Conservation (phyloP, 2,888 invertebrate genomes). For the Ochropleura leucogaster region DNA sequence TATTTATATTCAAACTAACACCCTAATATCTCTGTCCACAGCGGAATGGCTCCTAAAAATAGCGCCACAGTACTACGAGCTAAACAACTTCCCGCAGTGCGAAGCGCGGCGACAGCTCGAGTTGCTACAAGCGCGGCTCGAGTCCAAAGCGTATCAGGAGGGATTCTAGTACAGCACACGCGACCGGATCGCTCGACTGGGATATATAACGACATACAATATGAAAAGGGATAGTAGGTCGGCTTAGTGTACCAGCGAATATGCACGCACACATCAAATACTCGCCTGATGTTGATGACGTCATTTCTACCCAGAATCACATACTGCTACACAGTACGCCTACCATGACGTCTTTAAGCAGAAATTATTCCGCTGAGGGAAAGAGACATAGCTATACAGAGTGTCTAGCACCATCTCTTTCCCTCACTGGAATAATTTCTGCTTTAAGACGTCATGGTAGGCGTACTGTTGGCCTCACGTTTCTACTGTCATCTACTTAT, state of each 20-base stretch:
- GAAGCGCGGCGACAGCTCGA: conserved; percentile 98
- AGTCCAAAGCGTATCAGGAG: conserved; percentile 96
- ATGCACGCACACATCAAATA: not conserved
- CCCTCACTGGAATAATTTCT: no score
- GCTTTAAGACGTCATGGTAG: no score
- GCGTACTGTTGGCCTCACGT: no score
- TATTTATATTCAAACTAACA: not conserved
- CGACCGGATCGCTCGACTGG: not conserved
- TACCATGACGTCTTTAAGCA: no score
- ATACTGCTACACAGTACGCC: no score
- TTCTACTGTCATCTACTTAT: no score
- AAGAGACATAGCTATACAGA: no score
- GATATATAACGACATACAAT: not conserved
- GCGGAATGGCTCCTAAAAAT: conserved; percentile 98
- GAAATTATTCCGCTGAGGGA: no score
- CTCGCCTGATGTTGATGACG: not conserved
- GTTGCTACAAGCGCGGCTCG: conserved; percentile 95
- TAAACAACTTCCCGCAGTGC: conserved; percentile 99
- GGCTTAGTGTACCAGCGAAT: not conserved
- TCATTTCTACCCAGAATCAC: not conserved
- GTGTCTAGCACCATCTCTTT: no score
- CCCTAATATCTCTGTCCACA: conserved; percentile 73
- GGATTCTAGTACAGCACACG: conserved; percentile 91
- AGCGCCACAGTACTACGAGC: conserved; percentile 99
- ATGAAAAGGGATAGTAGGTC: not conserved